Evolutionary conservation across 2,113 vertebrate genomes (phyloP).

Genomic region (Empidonax traillii): DNA sequence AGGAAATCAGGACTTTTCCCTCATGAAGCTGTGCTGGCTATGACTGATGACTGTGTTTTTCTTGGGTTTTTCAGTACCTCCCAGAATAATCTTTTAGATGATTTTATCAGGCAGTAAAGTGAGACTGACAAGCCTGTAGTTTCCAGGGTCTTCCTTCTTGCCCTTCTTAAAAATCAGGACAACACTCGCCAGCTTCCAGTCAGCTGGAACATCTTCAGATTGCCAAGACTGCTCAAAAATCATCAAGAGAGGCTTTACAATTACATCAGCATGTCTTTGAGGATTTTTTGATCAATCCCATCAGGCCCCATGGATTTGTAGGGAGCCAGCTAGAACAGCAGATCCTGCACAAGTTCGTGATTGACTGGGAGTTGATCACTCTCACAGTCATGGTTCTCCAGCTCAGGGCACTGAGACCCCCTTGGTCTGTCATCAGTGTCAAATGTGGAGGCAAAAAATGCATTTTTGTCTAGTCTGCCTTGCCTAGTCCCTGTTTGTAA

Average conservation of each 20-base stretch:
- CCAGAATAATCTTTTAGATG: background rate
- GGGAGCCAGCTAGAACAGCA: background rate
- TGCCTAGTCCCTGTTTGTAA: background rate
- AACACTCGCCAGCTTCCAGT: background rate
- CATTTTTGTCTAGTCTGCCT: background rate
- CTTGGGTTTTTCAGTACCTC: background rate
- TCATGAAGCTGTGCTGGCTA: rapidly evolving
- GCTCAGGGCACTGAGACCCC: background rate
- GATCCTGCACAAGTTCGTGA: background rate
- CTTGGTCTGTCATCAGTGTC: background rate
- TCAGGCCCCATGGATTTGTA: background rate
- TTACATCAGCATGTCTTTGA: background rate
- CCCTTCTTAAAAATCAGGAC: rapidly evolving
- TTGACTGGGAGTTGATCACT: background rate
- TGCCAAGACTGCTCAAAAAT: background rate
- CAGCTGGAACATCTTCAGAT: background rate
- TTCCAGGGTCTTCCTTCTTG: background rate
- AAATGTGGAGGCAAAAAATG: background rate
- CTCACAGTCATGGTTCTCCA: background rate
- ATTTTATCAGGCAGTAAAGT: background rate
- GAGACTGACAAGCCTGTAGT: background rate
- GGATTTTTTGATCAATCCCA: background rate
- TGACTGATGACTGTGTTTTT: rapidly evolving
- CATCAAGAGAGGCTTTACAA: background rate
- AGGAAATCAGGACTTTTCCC: background rate